These are phyloP conservation scores for Uromys caudimaculatus DNA, from an alignment of 2,797 vertebrate genomes.

Conservation along the genomic window DNA sequence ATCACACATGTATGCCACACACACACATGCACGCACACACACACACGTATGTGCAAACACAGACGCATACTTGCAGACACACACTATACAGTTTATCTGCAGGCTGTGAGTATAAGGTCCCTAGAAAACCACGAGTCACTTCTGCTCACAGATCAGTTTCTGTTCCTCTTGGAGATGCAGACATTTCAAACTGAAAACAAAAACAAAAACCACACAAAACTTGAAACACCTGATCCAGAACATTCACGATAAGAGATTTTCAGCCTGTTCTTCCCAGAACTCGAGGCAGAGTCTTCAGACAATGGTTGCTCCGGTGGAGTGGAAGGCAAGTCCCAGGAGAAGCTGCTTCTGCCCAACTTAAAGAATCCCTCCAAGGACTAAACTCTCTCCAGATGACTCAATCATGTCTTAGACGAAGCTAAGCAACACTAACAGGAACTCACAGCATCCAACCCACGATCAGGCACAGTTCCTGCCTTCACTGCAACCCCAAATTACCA, in stretches of 20 bases:
- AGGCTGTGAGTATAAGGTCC: neutral
- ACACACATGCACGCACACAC: neutral
- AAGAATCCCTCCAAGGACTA: neutral
- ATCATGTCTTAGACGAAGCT: neutral
- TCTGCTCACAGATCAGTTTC: neutral
- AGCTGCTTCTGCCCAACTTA: neutral
- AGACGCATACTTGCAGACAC: no score
- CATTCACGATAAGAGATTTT: neutral
- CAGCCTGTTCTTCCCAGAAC: neutral
- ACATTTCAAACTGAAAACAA: neutral
- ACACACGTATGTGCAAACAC: neutral
- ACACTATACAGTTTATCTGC: neutral
- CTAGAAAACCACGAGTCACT: neutral
- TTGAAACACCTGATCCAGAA: neutral
- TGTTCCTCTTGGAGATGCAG: neutral
- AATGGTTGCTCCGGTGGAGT: no score
- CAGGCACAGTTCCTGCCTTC: neutral
- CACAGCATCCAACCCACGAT: no score
- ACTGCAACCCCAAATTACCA: neutral
- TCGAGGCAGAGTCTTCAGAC: neutral
- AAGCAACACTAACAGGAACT: neutral
- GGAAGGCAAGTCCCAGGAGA: neutral
- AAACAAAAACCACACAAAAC: neutral
- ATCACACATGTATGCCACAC: neutral
- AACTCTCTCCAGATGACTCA: neutral